These are phyloP conservation scores for Glaucomys volans DNA, from an alignment of 2,113 vertebrate genomes.

Conservation along the genomic window DNA sequence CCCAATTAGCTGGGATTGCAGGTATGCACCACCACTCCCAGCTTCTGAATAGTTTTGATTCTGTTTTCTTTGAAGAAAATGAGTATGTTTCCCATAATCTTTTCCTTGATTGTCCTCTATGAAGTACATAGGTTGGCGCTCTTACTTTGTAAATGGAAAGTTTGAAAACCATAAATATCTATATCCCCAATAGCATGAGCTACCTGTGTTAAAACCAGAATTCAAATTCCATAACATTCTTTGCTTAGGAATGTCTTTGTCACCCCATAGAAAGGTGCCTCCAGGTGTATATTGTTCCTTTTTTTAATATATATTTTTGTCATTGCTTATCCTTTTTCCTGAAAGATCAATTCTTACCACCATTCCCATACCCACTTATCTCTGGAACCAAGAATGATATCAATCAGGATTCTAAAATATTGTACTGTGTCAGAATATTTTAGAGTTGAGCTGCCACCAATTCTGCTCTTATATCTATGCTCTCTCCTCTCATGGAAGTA, in stretches of 20 bases:
- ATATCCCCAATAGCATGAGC: not conserved
- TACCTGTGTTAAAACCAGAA: not conserved
- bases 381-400: not conserved
- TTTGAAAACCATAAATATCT: not conserved
- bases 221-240: not conserved
- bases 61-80: not conserved
- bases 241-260: not conserved
- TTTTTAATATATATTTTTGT: not conserved
- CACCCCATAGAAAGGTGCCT: not conserved
- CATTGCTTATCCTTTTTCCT: not conserved
- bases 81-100: not conserved
- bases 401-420: not conserved
- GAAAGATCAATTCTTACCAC: not conserved
- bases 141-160: not conserved
- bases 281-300: not conserved
- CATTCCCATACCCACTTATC: not conserved
- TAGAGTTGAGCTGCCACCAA: not conserved
- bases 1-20: not conserved
- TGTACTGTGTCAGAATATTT: not conserved
- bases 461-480: not conserved
- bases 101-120: not conserved
- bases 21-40: fast-evolving
- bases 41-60: not conserved
- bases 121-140: fast-evolving
- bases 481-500: not conserved